Percentiles rank a stretch among this genome's conserved stretches.
phyloP scores from a whole-genome alignment of 2,797 vertebrate species.

The Enteromius trimaculatus region DNA sequence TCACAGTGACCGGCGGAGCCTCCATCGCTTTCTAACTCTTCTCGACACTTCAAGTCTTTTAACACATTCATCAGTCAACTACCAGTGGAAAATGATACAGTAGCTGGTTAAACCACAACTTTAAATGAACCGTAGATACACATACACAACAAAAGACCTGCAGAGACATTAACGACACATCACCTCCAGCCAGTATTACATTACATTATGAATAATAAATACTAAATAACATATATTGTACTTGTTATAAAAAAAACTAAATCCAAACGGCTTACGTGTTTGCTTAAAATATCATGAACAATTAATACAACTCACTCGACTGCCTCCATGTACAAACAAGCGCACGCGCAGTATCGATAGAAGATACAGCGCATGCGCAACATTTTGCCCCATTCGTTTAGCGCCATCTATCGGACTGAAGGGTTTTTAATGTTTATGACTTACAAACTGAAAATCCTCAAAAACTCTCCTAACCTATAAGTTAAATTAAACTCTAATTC shows the following conservation, averaged over 20 bases:
- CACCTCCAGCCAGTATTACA: not conserved
- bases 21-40: slow-evolving; percentile 79
- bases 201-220: too few relatives aligned
- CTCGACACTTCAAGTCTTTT: not conserved
- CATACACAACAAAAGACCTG: not conserved
- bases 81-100: not conserved
- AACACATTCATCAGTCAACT: not conserved
- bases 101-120: not conserved
- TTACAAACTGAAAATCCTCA: not conserved
- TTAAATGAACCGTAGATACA: not conserved
- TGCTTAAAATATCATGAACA: not conserved
- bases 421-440: not conserved
- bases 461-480: not conserved
- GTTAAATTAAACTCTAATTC: not conserved
- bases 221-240: not conserved
- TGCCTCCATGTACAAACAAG: not conserved
- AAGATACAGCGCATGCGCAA: not conserved
- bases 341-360: not conserved
- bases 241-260: not conserved
- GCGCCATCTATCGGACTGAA: not conserved
- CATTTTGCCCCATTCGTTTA: not conserved
- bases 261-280: not conserved
- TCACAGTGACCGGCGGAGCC: slow-evolving; percentile 91
- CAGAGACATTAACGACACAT: not conserved
- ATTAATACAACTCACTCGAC: not conserved